Base-by-base conservation (phyloP, 2,797 vertebrate genomes). In the Aldrovandia affinis region DNA sequence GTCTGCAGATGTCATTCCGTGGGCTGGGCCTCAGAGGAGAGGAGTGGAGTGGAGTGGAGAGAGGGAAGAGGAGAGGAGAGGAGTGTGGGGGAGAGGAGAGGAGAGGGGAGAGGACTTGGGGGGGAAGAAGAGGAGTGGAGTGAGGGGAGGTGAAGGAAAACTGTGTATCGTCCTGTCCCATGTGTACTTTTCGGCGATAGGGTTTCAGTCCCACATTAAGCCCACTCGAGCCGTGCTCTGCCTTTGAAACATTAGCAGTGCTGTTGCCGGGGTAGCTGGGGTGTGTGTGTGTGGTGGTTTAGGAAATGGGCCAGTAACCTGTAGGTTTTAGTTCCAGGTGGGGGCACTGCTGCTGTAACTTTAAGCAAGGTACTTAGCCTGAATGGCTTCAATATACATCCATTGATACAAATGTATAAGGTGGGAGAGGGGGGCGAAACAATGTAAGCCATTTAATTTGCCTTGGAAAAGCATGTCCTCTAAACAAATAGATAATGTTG, bases 1-100 rank as follows among this genome's bases (percentile, higher is more conserved):
- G 97, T 97, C 96, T 97, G 97, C 97, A 97, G 97, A 98, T 99
- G 97, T 98, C 97, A 98, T 96, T 25, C 47, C 30, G 95, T 93
- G 95, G 96, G 96, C 92, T 90, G 92, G 83, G 92, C 90, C 89
- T 87, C 92, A 92, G 93, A 90, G 93, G 91, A 93, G 91, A 91
- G 90, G 91, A 91, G 89, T 87, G 88, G 93, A 87, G 86, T 57
- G 54, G 22, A 52, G 33, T 28, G 50, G 88, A 52, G 30, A 70
- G 81, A 52, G 5, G 63, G 54, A 30, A 50, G 36, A 33, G 52
- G 47, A 82, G 18, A 22, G 22, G 33, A 7, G 10, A 22, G n/a
- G 10, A 28, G 28, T 0, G 61, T 8, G 22, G n/a, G 6, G 36
- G 81, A 61, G 25, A 15, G 6, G 59, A 63, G n/a, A 25, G 25